Conservation (phyloP, 1,140 invertebrate species). For the Euwallacea similis region DNA sequence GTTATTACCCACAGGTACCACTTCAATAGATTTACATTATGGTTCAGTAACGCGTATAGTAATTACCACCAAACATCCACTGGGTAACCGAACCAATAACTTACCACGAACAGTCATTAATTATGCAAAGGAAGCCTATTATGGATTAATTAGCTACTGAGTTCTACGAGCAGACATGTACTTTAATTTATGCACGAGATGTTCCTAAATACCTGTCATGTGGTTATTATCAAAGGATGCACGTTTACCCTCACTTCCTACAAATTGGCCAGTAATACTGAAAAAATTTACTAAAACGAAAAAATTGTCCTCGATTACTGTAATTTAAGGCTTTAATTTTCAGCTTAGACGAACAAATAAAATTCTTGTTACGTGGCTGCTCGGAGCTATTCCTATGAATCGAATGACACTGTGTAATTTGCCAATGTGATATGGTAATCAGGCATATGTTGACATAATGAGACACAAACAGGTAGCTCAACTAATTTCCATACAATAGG, state of each 20-base stretch:
- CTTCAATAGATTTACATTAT: too few species aligned
- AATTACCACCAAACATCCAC: neutral
- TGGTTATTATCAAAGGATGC: conserved; percentile 12
- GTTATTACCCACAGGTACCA: too few species aligned
- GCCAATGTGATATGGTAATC: conserved; percentile 28
- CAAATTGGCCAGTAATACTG: neutral
- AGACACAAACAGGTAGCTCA: conserved; percentile 6
- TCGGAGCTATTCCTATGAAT: neutral
- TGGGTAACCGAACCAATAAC: neutral
- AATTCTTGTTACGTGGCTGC: neutral
- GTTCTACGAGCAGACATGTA: neutral
- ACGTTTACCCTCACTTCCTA: conserved; percentile 11
- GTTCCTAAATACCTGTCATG: conserved; percentile 14
- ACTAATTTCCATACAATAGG: conserved; percentile 7
- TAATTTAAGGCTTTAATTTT: conserved; percentile 7
- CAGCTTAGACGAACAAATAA: conserved; percentile 4
- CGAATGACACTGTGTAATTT: conserved; percentile 23
- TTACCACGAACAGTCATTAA: conserved; percentile 10
- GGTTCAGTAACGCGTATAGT: too few species aligned
- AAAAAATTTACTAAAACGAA: conserved; percentile 12
- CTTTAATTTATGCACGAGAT: conserved; percentile 25
- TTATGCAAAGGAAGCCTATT: conserved; percentile 24
- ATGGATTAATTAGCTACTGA: conserved; percentile 6
- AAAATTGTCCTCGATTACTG: conserved; percentile 16
- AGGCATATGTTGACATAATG: conserved; percentile 16